Conservation (phyloP, 2,888 invertebrate species). For the Papilio demoleus region DNA sequence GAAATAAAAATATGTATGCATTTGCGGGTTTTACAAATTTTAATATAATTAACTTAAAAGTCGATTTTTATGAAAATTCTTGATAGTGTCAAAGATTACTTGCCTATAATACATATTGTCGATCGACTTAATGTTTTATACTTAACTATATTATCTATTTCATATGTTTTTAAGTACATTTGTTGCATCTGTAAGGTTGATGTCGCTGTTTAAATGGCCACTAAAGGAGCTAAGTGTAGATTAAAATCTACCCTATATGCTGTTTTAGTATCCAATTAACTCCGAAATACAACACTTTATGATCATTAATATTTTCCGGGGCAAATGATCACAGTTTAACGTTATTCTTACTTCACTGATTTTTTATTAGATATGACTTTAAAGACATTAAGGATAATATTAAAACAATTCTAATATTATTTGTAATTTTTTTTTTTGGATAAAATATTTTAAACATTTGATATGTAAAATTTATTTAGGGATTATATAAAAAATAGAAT, state of each 20-base stretch:
- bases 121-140: no score
- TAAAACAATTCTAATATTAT: slow-evolving; percentile 1
- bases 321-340: slow-evolving; percentile 12
- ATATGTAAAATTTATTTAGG: slow-evolving; percentile 29
- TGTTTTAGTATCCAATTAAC: no score
- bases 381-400: slow-evolving; percentile 15
- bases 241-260: neutral
- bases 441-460: slow-evolving; percentile 22
- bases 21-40: no score
- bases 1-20: no score
- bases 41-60: no score
- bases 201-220: neutral
- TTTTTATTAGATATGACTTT: slow-evolving; percentile 28
- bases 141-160: slow-evolving; percentile 17
- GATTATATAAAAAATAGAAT: slow-evolving; percentile 30
- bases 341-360: slow-evolving; percentile 26
- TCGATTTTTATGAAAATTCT: no score
- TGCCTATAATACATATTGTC: no score
- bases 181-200: slow-evolving; percentile 32
- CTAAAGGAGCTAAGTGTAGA: neutral
- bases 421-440: neutral
- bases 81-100: no score
- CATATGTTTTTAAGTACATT: slow-evolving; percentile 20
- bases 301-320: slow-evolving; percentile 14
- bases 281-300: no score